Base-by-base conservation (phyloP, 1,140 invertebrate genomes). In the Pseudomyrmex concolor region DNA sequence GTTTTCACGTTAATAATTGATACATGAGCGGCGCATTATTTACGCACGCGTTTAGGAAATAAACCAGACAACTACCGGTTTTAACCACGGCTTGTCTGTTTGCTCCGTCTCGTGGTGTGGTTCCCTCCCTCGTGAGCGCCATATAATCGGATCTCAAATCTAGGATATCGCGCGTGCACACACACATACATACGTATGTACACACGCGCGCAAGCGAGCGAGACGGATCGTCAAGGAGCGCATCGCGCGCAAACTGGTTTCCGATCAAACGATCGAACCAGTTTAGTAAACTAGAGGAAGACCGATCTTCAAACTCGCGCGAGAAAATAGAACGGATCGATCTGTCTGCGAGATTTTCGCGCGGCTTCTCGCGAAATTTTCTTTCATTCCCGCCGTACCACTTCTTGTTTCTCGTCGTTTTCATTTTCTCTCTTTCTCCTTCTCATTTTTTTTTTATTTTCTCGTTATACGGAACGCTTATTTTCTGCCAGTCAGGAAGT, bases 81-180 rank as follows among this genome's bases (percentile, higher is more conserved):
- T 78, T 17, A 87, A 86, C 54, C 60, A 45, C 57, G 50, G 45
- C 64, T 51, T 74, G 70, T 25, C 48, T 74, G 50, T 68, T 77
- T 48, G 63, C n/a, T 66, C 66, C 59, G 48, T 74, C 57, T 70
- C 19, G 73, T 34, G 34, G 34, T 34, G 22, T 48, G 54, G 15
- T 67, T 60, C 60, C 74, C 64, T 85, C 22, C 60, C 54, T 60
- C 59, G 60, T 51, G 50, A 51, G 15, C 57, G 70, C 57, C 57
- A 70, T 57, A 87, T 88, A 87, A 88, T 87, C 83, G 70, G 64
- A 87, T 87, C 67, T 86, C 55, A 70, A 70, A 86, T 87, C 82
- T 87, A 67, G 74, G 70, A 88, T 88, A 83, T 72, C 59, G 74
- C 50, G 70, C 76, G 51, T 55, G 67, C 78, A 81, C 57, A 77